Base-by-base conservation (phyloP, 1,140 invertebrate genomes). In the Platyscapa corneri region DNA sequence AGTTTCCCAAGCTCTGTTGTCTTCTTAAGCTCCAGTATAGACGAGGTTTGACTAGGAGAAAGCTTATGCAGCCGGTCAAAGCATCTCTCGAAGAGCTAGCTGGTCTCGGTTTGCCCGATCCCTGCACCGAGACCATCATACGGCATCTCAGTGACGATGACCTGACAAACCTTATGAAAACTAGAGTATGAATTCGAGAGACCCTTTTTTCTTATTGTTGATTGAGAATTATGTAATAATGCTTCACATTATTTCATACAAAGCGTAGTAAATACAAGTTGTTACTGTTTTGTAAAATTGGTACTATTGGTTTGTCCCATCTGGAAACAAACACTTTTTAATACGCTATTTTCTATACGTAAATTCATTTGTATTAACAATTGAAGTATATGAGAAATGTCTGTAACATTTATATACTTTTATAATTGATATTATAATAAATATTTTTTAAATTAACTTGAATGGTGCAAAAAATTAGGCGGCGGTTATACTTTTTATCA, bases 1-100 rank as follows among this genome's bases (percentile, higher is more conserved):
- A 86, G 23, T 82, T 86, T 32, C 80, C 80, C 0, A 82, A 82
- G 42, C 49, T 86, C 6, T 82, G 84, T 16, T 82, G 84, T 46
- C 37, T 82, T 27, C 12, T 86, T 1, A 86, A 82, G 39, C 32
- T 86, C 0, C 84, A 82, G 32, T 86, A 82, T 64, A 78, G 84
- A n/a, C 79, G 79, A 18, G 80, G 79, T 32, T 0, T 86, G 10
- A 60, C 80, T 23, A 76, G 84, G 23, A 77, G 60, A 27, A 86
- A 82, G 39, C 70, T 78, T 14, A 78, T 82, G 79, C 30, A 82
- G 27, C 60, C 79, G 0, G 60, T 46, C 0, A 86, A 78, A 27
- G n/a, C 12, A 0, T 65, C 80, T 0, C 34, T 82, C 0, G n/a
- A 32, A 23, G 30, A 14, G 3, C 20, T 86, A 0, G 30, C 46